Evolutionary conservation across 92 coral and sea anemone species (phyloP).

Genomic region (Zoanthus gigantus): DNA sequence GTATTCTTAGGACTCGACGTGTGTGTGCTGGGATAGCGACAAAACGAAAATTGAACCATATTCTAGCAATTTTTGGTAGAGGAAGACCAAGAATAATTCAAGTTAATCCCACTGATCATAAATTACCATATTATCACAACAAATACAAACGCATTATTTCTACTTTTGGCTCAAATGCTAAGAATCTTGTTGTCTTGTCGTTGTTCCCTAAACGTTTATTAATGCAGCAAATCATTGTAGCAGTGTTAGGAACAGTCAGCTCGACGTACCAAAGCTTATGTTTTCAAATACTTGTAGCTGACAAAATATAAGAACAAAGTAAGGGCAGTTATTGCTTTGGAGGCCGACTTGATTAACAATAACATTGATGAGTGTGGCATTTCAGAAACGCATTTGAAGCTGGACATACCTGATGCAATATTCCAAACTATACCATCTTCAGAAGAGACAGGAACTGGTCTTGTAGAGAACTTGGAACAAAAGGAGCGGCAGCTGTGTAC

Average conservation of each 20-base stretch:
- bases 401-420: conserved; percentile 14
- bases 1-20: too few species aligned
- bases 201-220: too few species aligned
- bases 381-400: conserved; percentile 46
- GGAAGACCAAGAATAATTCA: too few species aligned
- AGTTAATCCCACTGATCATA: too few species aligned
- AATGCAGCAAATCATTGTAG: not conserved
- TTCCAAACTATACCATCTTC: conserved; percentile 21
- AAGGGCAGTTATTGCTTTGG: conserved; percentile 18
- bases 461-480: conserved; percentile 10
- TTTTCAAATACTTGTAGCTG: conserved; percentile 29
- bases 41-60: too few species aligned
- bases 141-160: too few species aligned
- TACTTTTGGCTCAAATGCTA: too few species aligned
- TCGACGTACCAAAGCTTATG: conserved; percentile 38
- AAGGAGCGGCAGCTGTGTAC: conserved; percentile 21
- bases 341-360: conserved; percentile 22
- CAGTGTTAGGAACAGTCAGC: not conserved
- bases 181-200: too few species aligned
- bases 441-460: conserved; percentile 48
- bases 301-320: conserved; percentile 28
- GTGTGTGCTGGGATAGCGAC: too few species aligned
- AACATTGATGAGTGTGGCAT: conserved; percentile 28
- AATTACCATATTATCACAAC: too few species aligned
- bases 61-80: too few species aligned